Conservation (phyloP, 92 coral and sea anemone species). For the Palythoa caribaeorum region DNA sequence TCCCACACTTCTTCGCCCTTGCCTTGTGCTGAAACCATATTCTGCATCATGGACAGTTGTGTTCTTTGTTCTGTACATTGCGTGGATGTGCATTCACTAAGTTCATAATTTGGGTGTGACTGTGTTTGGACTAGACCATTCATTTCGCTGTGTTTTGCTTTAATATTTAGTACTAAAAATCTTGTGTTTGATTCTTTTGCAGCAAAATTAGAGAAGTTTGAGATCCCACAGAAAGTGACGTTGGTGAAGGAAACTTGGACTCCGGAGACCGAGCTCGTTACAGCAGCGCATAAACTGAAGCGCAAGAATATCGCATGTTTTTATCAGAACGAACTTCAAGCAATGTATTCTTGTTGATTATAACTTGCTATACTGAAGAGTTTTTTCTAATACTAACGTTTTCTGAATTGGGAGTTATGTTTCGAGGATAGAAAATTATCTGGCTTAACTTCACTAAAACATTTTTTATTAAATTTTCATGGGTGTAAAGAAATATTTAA, state of each 20-base stretch:
- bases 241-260: slow-evolving; percentile 96
- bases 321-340: slow-evolving; percentile 73
- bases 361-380: not conserved
- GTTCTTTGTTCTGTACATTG: no score
- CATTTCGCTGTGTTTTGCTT: no score
- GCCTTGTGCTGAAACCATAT: no score
- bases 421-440: not conserved
- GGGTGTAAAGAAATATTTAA: not conserved
- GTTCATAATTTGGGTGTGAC: no score
- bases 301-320: slow-evolving; percentile 85
- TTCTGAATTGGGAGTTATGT: not conserved
- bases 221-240: slow-evolving; percentile 87
- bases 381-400: not conserved
- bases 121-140: no score
- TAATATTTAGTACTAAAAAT: not conserved
- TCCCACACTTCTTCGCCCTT: no score
- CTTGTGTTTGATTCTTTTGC: slow-evolving; percentile 17
- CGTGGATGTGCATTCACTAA: no score
- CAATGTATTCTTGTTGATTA: slow-evolving; percentile 80
- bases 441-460: not conserved
- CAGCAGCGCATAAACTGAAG: slow-evolving; percentile 92
- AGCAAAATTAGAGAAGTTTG: slow-evolving; percentile 97
- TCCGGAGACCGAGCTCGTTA: slow-evolving; percentile 97
- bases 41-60: no score
- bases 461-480: not conserved